Evolutionary conservation across 1,140 invertebrate species (phyloP), one percentile per base, ranked within the genome.

Genomic region (Chelonus insularis): DNA sequence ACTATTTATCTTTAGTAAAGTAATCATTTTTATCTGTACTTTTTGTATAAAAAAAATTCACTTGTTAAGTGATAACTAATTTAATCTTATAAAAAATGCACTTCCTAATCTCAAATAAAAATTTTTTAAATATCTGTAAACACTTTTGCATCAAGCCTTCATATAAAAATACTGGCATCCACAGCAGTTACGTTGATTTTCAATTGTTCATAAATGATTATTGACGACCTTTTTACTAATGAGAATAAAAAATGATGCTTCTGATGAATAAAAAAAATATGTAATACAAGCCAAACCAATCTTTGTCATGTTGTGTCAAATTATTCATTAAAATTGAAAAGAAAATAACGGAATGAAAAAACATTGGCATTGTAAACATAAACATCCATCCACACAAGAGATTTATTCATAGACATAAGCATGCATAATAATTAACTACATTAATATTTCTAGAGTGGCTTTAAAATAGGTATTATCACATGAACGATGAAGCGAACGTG

Each of bases 211-310:
- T 68, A 68, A 76, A 67, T 57, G 72, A 18, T 43, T 68, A 68
- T 54, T 50, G 66, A 70, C 68, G 61, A 76, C 64, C 70, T 81
- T 81, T 81, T 79, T 79, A 79, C 72, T 75, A 70, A 76, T 73
- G 72, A 64, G 63, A 74, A 69, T 59, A 48, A 45, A 25, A 57
- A 69, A 64, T 67, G 52, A 79, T 69, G 75, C 73, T 78, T 77
- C 67, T 74, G 71, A 66, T 72, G 68, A 78, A 72, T 69, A 76
- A 78, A 73, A 64, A 43, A 54, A 45, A 72, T 68, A 69, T 76
- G 69, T 77, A 76, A 75, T 71, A 72, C 72, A 74, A 75, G 72
- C 68, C 60, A 74, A 76, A 73, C 58, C 64, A 63, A 72, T 63
- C 41, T 66, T 68, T 68, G 66, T 66, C 71, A n/a, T 72, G 66